These are phyloP conservation scores for Parthenolecanium corni DNA, from an alignment of 2,888 invertebrate species.

Conservation along the genomic window DNA sequence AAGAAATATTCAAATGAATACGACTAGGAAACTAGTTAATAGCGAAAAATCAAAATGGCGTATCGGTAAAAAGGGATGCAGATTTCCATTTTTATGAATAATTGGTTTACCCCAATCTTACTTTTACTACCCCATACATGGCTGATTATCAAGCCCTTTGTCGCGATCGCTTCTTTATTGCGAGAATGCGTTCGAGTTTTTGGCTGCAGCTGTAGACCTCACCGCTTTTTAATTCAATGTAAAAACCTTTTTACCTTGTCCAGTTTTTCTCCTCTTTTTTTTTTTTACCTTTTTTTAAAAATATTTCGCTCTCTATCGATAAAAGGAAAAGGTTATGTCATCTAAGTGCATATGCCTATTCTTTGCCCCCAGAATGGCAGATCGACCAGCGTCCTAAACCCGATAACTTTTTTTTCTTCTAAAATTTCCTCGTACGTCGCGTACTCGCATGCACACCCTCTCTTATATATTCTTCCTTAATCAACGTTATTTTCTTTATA, in stretches of 20 bases:
- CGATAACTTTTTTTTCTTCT: background rate
- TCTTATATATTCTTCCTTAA: constrained; percentile 2
- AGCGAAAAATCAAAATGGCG: constrained; percentile 23
- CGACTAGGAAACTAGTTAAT: constrained; percentile 25
- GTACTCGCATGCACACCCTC: constrained; percentile 12
- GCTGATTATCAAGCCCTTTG: constrained; percentile 29
- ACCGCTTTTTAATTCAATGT: constrained; percentile 24
- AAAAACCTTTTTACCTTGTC: constrained; percentile 27
- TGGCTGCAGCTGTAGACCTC: constrained; percentile 17
- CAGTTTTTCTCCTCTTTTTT: constrained; percentile 8
- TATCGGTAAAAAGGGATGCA: constrained; percentile 21
- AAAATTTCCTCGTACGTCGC: constrained; percentile 9
- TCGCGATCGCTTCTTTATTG: constrained; percentile 26
- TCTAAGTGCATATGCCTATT: too few species aligned
- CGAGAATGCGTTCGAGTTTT: constrained; percentile 12
- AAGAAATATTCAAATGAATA: constrained; percentile 24
- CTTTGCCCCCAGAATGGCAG: too few species aligned
- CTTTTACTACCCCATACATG: constrained; percentile 28
- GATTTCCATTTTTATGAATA: constrained; percentile 30
- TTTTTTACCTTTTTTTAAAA: too few species aligned
- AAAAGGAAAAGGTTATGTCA: too few species aligned
- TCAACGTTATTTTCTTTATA: constrained; percentile 19
- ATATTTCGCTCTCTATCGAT: too few species aligned
- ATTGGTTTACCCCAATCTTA: constrained; percentile 29
- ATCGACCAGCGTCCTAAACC: too few species aligned